A percentile compares a stretch with the other conserved stretches of the same genome.
Conservation (phyloP, 1,140 invertebrate genomes). For the Papilio machaon region DNA sequence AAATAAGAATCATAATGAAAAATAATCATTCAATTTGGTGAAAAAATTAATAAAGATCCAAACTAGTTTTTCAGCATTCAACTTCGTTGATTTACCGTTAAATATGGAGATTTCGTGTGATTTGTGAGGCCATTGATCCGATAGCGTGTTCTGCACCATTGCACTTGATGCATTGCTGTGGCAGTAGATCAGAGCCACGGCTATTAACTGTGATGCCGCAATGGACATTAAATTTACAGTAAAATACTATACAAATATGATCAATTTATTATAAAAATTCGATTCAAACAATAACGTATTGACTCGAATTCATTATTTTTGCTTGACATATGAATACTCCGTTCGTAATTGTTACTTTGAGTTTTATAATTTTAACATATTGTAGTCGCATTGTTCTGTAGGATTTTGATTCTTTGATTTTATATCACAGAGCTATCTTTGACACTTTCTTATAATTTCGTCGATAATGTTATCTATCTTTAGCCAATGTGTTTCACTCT, state of each 20-base stretch:
- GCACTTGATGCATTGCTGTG: neutral
- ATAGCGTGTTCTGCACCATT: neutral
- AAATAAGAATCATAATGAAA: too few species aligned
- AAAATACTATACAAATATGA: constrained; percentile 1
- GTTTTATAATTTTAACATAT: too few species aligned
- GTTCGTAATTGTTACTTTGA: too few species aligned
- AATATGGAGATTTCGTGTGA: constrained; percentile 10
- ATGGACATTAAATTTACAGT: constrained; percentile 6
- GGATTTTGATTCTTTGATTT: neutral
- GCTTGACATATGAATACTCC: too few species aligned
- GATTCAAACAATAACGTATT: neutral
- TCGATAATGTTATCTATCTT: neutral
- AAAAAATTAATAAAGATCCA: too few species aligned
- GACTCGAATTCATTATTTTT: neutral
- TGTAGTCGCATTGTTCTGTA: too few species aligned
- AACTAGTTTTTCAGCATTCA: neutral
- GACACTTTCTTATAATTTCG: neutral
- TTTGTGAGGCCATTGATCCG: neutral
- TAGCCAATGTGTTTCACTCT: neutral
- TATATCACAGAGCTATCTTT: neutral
- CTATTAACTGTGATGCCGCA: constrained; percentile 16
- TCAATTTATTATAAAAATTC: neutral
- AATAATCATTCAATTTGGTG: too few species aligned
- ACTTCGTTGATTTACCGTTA: constrained; percentile 1
- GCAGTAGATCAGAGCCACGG: neutral